A percentile compares a stretch with the other conserved stretches of the same genome.
phyloP scores from a whole-genome alignment of 2,113 vertebrate genomes.

The Rana temporaria region DNA sequence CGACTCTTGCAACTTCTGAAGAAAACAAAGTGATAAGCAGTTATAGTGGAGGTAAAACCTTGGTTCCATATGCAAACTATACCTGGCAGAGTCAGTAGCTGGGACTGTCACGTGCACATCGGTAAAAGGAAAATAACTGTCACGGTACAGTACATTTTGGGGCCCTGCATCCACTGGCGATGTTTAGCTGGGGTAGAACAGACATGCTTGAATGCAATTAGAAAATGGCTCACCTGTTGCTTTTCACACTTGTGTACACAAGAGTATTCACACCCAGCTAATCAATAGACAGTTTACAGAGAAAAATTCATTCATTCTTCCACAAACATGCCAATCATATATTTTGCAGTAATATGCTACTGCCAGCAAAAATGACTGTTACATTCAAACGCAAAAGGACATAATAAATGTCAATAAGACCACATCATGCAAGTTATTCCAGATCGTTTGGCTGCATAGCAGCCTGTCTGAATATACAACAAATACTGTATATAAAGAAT shows the following conservation, averaged over 20 bases:
- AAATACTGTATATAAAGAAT: not conserved
- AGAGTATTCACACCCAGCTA: conserved; percentile 20
- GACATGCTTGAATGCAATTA: conserved; percentile 17
- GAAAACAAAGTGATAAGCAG: too few species aligned
- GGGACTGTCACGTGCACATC: not conserved
- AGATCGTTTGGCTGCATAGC: not conserved
- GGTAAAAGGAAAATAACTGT: not conserved
- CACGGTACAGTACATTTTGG: not conserved
- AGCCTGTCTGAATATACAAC: not conserved
- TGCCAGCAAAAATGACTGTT: not conserved
- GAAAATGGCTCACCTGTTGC: conserved; percentile 12
- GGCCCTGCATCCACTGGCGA: not conserved
- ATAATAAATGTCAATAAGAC: conserved; percentile 7
- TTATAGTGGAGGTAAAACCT: too few species aligned
- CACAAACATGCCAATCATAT: conserved; percentile 38
- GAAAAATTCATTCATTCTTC: not conserved
- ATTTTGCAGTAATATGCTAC: not conserved
- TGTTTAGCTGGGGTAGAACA: not conserved
- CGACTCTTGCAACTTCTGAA: too few species aligned
- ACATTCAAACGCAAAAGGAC: conserved; percentile 1
- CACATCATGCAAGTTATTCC: conserved; percentile 32
- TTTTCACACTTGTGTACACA: conserved; percentile 31
- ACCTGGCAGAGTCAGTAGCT: not conserved
- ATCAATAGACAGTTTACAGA: conserved; percentile 16
- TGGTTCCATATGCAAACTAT: too few species aligned